These are phyloP conservation scores for Ictalurus furcatus DNA, from an alignment of 2,113 vertebrate species.

Conservation along the genomic window DNA sequence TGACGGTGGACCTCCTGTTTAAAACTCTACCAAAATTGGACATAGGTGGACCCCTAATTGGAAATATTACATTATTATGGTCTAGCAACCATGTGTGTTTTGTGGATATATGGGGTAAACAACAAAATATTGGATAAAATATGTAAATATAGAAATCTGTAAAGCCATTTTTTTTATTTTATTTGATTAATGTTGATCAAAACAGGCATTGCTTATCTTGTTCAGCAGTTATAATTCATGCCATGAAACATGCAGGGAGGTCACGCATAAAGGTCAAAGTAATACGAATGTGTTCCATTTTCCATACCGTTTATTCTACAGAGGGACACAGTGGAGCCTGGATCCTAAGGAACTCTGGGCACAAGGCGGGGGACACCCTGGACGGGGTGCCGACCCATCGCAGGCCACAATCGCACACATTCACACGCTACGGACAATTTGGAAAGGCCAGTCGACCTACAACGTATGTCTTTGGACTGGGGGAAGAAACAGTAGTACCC, in stretches of 20 bases:
- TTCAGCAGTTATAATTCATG: background rate
- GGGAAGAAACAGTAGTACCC: too few relatives aligned
- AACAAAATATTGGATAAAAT: background rate
- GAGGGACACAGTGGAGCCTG: too few relatives aligned
- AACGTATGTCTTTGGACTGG: too few relatives aligned
- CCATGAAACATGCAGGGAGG: background rate
- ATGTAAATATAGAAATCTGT: background rate
- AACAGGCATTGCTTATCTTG: background rate
- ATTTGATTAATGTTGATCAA: background rate
- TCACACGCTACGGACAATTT: too few relatives aligned
- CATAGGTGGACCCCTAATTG: background rate
- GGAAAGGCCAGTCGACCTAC: too few relatives aligned
- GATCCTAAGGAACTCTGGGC: too few relatives aligned
- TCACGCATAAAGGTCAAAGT: background rate
- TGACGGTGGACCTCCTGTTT: background rate
- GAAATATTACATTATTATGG: background rate
- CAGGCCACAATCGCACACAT: too few relatives aligned
- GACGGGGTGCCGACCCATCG: too few relatives aligned
- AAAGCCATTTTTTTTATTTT: background rate
- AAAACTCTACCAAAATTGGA: background rate
- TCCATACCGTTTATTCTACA: too few relatives aligned
- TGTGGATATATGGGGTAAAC: background rate
- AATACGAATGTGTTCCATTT: background rate
- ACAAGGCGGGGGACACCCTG: too few relatives aligned
- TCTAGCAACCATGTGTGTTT: background rate